Evolutionary conservation across 2,113 vertebrate species (phyloP), one percentile per base, ranked within the genome.

Genomic region (Labrus mixtus): DNA sequence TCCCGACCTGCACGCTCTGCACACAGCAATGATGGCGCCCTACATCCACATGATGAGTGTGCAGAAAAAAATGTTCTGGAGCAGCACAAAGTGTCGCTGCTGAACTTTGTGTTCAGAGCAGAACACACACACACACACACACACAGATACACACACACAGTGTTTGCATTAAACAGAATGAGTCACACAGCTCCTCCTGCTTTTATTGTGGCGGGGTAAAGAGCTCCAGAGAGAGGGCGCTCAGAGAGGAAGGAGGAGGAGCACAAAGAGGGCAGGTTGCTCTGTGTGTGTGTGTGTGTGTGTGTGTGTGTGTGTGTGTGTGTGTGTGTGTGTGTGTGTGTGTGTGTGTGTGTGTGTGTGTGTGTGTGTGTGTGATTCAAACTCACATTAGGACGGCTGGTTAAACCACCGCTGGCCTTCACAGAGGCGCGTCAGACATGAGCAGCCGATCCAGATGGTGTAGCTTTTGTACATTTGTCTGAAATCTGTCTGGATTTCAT

Each of bases 401-500:
- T 60, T 25, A 12, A 61, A 70, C 20, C 55, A 57, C 29, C 1
- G 22, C 39, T 16, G 36, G 37, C 62, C 29, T 78, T 66, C 57
- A 51, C 25, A 25, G 25, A 25, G 25, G 25, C 25, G 3, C 57
- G 67, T 57, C 50, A 77, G 65, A 64, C 48, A 55, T 15, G 39
- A 73, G 39, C 60, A 54, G 41, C 57, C 33, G 68, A 71, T 67
- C 48, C 76, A 88, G 74, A 81, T 64, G 84, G 55, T 81, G 79
- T 51, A 51, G 71, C 62, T 69, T 78, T 79, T 68, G 60, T 82
- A 76, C 68, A 82, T 78, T 74, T 64, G 79, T 83, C 79, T 82
- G 78, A 87, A 90, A 85, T 84, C 78, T 87, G 87, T 90, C 90
- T 89, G 37, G 78, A 90, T 91, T 91, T 93, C 76, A 86, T 16